Evolutionary conservation across 2,113 vertebrate species (phyloP).

Genomic region (Spheniscus mendiculus): DNA sequence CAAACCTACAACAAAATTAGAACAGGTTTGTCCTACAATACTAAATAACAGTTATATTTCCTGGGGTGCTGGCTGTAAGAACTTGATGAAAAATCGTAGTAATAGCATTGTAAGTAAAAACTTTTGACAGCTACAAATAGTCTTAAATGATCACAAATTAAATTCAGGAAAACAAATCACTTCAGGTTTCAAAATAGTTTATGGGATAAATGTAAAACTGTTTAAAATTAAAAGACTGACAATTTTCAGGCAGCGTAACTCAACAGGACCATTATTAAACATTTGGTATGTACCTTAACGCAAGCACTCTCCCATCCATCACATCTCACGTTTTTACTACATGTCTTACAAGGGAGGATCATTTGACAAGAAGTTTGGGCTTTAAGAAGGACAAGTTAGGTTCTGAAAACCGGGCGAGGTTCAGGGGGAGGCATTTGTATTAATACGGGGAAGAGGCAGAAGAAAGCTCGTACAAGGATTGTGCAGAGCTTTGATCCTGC

Average conservation of each 20-base stretch:
- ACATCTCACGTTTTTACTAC: not conserved
- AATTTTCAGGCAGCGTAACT: not conserved
- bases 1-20: not conserved
- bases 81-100: not conserved
- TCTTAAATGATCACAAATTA: not conserved
- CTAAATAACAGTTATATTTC: not conserved
- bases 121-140: not conserved
- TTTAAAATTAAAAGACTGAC: not conserved
- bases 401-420: not conserved
- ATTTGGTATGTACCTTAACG: not conserved
- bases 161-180: not conserved
- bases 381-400: not conserved
- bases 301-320: not conserved
- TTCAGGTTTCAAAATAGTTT: not conserved
- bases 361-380: not conserved
- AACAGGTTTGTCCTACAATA: not conserved
- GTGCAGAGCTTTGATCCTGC: not conserved
- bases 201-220: not conserved
- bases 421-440: too few relatives aligned
- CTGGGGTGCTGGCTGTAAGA: not conserved
- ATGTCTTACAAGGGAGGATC: not conserved
- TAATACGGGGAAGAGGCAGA: not conserved
- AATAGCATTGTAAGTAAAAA: not conserved
- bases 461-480: rapidly evolving
- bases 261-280: not conserved